Conservation (phyloP, 1,140 invertebrate species). For the Lasaia peninsularis region DNA sequence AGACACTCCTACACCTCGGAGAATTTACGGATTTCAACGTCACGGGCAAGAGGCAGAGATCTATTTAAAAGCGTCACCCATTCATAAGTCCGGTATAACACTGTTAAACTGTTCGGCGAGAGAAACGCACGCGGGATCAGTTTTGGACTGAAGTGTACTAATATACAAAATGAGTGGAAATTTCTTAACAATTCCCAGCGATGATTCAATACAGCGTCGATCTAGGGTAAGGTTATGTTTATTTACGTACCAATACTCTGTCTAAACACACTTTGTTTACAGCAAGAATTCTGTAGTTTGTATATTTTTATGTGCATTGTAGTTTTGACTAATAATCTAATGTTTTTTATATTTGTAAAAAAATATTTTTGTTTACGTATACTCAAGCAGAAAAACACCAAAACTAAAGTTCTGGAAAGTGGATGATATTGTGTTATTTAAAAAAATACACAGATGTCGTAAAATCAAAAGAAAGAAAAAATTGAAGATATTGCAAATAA, state of each 20-base stretch:
- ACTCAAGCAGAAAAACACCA: too few relatives aligned
- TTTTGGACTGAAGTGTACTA: slow-evolving; percentile 1
- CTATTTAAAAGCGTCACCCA: slow-evolving; percentile 71
- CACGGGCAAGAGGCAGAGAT: slow-evolving; percentile 33
- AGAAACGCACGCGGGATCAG: slow-evolving; percentile 49
- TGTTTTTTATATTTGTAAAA: too few relatives aligned
- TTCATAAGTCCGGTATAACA: slow-evolving; percentile 60
- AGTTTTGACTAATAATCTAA: too few relatives aligned
- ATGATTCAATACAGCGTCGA: slow-evolving; percentile 51
- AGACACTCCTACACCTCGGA: slow-evolving; percentile 43
- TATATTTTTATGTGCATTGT: too few relatives aligned
- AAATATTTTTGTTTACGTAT: too few relatives aligned
- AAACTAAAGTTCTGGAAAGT: too few relatives aligned
- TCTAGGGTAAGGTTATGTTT: slow-evolving; percentile 61
- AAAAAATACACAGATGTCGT: too few relatives aligned
- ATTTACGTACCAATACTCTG: slow-evolving; percentile 6
- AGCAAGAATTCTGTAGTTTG: too few relatives aligned
- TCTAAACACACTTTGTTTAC: background rate
- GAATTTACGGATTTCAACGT: slow-evolving; percentile 39
- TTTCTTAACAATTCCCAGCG: slow-evolving; percentile 63
- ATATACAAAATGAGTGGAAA: slow-evolving; percentile 65
- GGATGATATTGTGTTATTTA: too few relatives aligned
- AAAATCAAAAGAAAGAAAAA: too few relatives aligned
- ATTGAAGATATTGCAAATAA: too few relatives aligned
- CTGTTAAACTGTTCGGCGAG: slow-evolving; percentile 41